Evolutionary conservation across 2,113 vertebrate genomes (phyloP), one percentile per base, ranked within the genome.

Genomic region (Leiothrix lutea): DNA sequence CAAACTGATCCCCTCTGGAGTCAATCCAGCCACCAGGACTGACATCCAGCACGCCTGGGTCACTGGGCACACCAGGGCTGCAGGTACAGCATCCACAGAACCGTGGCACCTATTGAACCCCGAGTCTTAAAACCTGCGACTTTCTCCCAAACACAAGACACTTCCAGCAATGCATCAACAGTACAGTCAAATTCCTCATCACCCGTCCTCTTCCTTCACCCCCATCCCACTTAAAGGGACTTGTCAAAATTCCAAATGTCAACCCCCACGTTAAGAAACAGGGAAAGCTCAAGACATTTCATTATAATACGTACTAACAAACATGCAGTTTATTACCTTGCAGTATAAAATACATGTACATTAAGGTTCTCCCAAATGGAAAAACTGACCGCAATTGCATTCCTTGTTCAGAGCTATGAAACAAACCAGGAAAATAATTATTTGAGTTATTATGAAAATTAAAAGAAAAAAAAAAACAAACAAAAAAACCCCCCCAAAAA

Each of bases 261-360:
- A 66, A 50, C 77, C 89, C 95, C 87, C 97, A 53, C 51, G 8
- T 58, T 94, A 90, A 95, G 94, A 91, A 97, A 80, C 17, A 95
- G 62, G 84, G 95, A 70, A 92, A 94, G 82, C 91, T 90, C 65
- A 91, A 86, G 88, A 92, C 89, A 96, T 96, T 91, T 78, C 90
- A 98, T 95, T 92, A 92, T 94, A 98, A 97, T 94, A 98, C 92
- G 96, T 95, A 97, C 97, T 95, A 97, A 97, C 97, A 97, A 98
- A 94, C 97, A 97, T 97, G 97, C 97, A 97, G 77, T 98, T 97
- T 97, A 97, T 95, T 97, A 97, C 96, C 97, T 96, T 97, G 93
- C 86, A 94, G 93, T 86, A 97, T 86, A 95, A 97, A 97, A 98
- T 90, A 97, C 95, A 97, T 94, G 95, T 97, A 97, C 93, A 97